Percentiles rank a stretch among this genome's conserved stretches.
These are phyloP conservation scores for Alectoris magna DNA, from an alignment of 2,797 vertebrate species.

Conservation along the genomic window DNA sequence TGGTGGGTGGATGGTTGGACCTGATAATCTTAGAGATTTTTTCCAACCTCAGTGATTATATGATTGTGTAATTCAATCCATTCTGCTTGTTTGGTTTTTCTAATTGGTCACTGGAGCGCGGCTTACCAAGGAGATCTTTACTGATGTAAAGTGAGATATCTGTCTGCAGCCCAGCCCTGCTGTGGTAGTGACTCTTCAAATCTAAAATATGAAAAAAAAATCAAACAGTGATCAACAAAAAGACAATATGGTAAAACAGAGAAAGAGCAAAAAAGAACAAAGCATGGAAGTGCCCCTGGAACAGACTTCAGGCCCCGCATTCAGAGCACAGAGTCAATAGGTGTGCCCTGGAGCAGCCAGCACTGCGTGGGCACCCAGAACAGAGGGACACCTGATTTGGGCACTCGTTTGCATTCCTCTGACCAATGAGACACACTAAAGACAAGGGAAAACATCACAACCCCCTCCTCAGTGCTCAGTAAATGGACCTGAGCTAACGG, in stretches of 20 bases:
- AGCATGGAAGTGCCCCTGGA: not conserved
- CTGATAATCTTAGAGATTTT: too few species aligned
- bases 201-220: not conserved
- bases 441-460: not conserved
- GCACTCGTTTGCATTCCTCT: not conserved
- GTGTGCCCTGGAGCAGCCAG: fast-evolving
- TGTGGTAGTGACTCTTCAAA: not conserved
- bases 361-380: not conserved
- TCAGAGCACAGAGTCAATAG: fast-evolving
- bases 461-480: fast-evolving
- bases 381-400: too few species aligned
- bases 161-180: not conserved
- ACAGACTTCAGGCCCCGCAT: fast-evolving
- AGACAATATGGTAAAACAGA: not conserved
- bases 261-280: not conserved
- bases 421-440: fast-evolving
- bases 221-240: fast-evolving
- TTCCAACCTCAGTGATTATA: too few species aligned
- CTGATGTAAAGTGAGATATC: not conserved
- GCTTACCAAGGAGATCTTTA: not conserved
- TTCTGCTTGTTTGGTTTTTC: not conserved
- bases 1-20: too few species aligned
- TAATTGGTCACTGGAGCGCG: not conserved
- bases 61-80: not conserved
- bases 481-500: not conserved